Evolutionary conservation across 1,140 invertebrate genomes (phyloP).

Genomic region (Drosophila ohnishii): DNA sequence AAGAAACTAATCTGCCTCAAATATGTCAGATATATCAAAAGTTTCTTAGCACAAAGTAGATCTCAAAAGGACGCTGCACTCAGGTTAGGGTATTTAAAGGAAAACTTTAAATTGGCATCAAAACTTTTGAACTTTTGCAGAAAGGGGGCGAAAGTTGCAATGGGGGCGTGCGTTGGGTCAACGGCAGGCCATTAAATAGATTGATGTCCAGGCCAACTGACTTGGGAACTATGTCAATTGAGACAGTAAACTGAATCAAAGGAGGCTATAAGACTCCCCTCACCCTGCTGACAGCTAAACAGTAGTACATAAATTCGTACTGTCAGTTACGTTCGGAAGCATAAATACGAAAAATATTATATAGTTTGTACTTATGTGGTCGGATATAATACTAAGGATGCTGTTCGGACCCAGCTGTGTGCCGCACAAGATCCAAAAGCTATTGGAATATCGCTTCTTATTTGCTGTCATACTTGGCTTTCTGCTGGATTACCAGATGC

Average conservation of each 20-base stretch:
- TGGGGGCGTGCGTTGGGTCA: slow-evolving; percentile 38
- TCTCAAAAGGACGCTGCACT: background rate
- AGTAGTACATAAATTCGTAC: slow-evolving; percentile 17
- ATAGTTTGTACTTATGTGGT: slow-evolving; percentile 4
- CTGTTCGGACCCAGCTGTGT: background rate
- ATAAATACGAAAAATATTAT: background rate
- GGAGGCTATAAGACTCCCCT: slow-evolving; percentile 20
- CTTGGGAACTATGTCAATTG: slow-evolving; percentile 51
- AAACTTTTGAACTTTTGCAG: slow-evolving; percentile 47
- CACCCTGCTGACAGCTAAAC: background rate
- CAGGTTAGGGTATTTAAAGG: slow-evolving; percentile 25
- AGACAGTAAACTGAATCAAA: slow-evolving; percentile 31
- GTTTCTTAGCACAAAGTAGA: background rate
- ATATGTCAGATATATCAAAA: background rate
- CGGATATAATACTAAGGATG: background rate
- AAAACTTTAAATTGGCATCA: slow-evolving; percentile 68
- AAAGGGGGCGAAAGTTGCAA: slow-evolving; percentile 16
- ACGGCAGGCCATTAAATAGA: slow-evolving; percentile 57
- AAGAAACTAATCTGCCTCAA: too few species aligned
- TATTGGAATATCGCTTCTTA: slow-evolving; percentile 29
- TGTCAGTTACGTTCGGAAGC: background rate
- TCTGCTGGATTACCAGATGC: slow-evolving; percentile 23
- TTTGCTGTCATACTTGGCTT: slow-evolving; percentile 13
- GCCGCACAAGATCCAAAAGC: slow-evolving; percentile 16
- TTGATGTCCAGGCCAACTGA: slow-evolving; percentile 51